Percentiles rank a stretch among this genome's conserved stretches.
phyloP scores from a whole-genome alignment of 2,888 invertebrate genomes.

The Chirona hameri region DNA sequence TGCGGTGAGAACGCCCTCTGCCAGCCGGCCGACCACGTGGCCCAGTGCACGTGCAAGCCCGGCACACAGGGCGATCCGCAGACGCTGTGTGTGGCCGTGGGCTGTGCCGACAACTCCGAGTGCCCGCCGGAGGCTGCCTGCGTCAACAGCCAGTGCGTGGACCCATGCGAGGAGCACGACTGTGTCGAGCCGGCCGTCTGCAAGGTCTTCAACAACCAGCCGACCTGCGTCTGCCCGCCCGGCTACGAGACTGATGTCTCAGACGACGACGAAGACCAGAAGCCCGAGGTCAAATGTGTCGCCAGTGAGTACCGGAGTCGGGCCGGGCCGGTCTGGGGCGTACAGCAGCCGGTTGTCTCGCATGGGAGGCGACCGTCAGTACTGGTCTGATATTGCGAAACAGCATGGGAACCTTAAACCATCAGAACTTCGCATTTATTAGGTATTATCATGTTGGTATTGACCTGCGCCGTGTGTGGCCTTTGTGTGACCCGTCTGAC shows the following conservation, averaged over 20 bases:
- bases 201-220: conserved; percentile 72
- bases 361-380: too few species aligned
- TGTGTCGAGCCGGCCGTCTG: conserved; percentile 78
- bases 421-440: too few species aligned
- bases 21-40: conserved; percentile 43
- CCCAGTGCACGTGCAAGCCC: conserved; percentile 46
- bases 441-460: too few species aligned
- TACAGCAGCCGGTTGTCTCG: too few species aligned
- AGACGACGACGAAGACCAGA: conserved; percentile 44
- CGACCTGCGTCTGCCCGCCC: conserved; percentile 77
- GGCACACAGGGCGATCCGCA: conserved; percentile 45
- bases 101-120: conserved; percentile 80
- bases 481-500: too few species aligned
- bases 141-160: conserved; percentile 76
- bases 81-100: conserved; percentile 54
- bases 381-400: too few species aligned
- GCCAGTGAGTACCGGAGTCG: conserved; percentile 39
- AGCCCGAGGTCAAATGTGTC: conserved; percentile 42
- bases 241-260: conserved; percentile 53
- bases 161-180: conserved; percentile 73
- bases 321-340: too few species aligned
- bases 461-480: too few species aligned
- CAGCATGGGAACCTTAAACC: too few species aligned
- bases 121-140: conserved; percentile 82
- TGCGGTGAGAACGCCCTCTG: conserved; percentile 45